Evolutionary conservation across 2,113 vertebrate genomes (phyloP).

Genomic region (Tretioscincus oriximinensis): DNA sequence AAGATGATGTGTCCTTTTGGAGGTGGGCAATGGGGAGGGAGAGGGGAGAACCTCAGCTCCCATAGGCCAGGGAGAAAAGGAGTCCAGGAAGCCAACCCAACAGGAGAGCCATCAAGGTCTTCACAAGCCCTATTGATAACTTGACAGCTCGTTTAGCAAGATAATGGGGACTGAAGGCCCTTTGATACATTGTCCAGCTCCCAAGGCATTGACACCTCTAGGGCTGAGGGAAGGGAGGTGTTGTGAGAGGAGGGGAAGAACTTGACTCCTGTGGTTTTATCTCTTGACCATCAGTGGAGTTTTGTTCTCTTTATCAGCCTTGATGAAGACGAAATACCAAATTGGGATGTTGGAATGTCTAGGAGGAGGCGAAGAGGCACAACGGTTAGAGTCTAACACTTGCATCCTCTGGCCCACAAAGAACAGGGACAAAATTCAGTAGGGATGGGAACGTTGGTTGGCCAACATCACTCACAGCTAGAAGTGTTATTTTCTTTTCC

Average conservation of each 20-base stretch:
- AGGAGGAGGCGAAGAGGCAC: not conserved
- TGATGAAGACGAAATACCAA: not conserved
- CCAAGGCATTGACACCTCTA: conserved; percentile 11
- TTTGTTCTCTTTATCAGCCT: conserved; percentile 14
- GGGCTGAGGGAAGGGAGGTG: not conserved
- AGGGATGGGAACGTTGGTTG: not conserved
- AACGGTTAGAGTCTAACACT: not conserved
- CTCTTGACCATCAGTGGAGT: conserved; percentile 2
- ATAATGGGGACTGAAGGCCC: conserved; percentile 19
- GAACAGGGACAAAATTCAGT: too few relatives aligned
- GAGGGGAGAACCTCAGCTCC: not conserved
- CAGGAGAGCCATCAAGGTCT: conserved; percentile 27
- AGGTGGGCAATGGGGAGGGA: not conserved
- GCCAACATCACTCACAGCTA: not conserved
- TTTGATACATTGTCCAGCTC: conserved; percentile 37
- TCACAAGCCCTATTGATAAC: conserved; percentile 24
- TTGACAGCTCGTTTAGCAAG: conserved; percentile 29
- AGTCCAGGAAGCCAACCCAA: conserved; percentile 28
- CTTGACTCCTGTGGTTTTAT: conserved; percentile 31
- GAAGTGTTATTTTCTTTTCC: not conserved
- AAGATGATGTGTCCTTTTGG: conserved; percentile 19
- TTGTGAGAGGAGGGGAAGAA: conserved; percentile 12
- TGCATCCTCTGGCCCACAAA: not conserved
- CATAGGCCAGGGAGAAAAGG: not conserved
- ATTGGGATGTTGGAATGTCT: not conserved